Evolutionary conservation across 2,797 vertebrate species (phyloP), one percentile per base, ranked within the genome.

Genomic region (Triplophysa yarkandensis): DNA sequence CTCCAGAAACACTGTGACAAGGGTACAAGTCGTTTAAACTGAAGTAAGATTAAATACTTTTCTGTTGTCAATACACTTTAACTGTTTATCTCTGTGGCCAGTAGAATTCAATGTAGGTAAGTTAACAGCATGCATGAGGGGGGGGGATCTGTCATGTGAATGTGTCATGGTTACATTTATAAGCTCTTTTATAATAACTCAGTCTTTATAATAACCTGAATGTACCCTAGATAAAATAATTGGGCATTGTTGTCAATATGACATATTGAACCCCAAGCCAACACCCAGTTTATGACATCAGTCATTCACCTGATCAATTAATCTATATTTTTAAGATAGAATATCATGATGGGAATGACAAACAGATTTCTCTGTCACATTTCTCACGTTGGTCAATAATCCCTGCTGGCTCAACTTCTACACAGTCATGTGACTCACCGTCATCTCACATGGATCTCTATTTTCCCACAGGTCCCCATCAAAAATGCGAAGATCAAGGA

Each of bases 401-500:
- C n/a, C n/a, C 4, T 16, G 13, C 52, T 55, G 14, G 25, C 16
- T 27, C 41, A 71, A 50, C 57, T 32, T 43, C 23, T 25, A 39
- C n/a, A 9, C 2, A 23, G 43, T 62, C 44, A 63, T 6, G 11
- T 52, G 23, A 63, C 11, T 39, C 30, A 50, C 23, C 16, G 9
- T 19, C 27, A 39, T 17, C 21, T 34, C 41, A 36, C 16, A 7
- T 19, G 25, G n/a, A 30, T 46, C 19, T 46, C 44, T 16, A 27
- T 32, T 4, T 65, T 39, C 54, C 7, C 48, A 70, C 57, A 44
- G n/a, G 73, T 41, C 89, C 85, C 78, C 73, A 69, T 83, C 77
- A 68, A 96, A 95, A 92, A 93, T 96, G 86, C 94, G 95, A 39
- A 90, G 95, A 74, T 90, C 95, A 36, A 92, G 95, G 84, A 93